Evolutionary conservation across 2,797 vertebrate species (phyloP).

Genomic region (Benthosema pterotum): DNA sequence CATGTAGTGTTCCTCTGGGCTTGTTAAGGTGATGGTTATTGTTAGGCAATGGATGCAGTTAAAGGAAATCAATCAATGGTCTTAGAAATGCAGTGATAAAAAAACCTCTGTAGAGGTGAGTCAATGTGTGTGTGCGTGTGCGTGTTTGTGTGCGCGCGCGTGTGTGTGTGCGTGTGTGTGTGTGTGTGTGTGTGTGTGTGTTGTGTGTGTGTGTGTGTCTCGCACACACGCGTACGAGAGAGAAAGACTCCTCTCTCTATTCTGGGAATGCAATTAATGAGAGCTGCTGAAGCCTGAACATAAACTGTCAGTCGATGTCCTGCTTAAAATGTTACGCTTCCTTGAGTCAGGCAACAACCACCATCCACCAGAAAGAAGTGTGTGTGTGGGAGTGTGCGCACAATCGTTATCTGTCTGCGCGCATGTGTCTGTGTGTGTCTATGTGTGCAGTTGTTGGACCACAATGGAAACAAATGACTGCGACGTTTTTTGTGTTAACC

Average conservation of each 20-base stretch:
- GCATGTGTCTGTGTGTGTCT: slow-evolving; percentile 7
- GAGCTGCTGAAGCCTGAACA: slow-evolving; percentile 56
- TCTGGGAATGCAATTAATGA: slow-evolving; percentile 60
- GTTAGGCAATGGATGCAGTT: no score
- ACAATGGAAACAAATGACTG: neutral
- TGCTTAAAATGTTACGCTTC: slow-evolving; percentile 43
- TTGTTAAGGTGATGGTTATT: no score
- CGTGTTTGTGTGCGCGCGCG: slow-evolving; percentile 13
- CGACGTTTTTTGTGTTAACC: no score
- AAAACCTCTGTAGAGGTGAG: no score
- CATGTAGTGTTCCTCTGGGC: no score
- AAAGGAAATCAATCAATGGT: no score
- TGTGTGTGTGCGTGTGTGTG: slow-evolving; percentile 18
- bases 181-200: slow-evolving; percentile 11
- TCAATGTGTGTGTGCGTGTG: slow-evolving; percentile 9
- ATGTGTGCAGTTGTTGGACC: neutral
- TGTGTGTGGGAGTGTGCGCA: neutral
- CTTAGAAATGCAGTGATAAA: no score
- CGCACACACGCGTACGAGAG: neutral
- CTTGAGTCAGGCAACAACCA: slow-evolving; percentile 21
- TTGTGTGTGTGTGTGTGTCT: slow-evolving; percentile 16
- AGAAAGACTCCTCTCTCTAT: slow-evolving; percentile 38
- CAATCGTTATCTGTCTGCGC: no score
- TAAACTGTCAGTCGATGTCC: slow-evolving; percentile 42
- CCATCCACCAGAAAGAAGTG: neutral